A percentile compares a stretch with the other conserved stretches of the same genome.
Evolutionary conservation across 2,797 vertebrate species (phyloP).

Genomic region (Thaleichthys pacificus): DNA sequence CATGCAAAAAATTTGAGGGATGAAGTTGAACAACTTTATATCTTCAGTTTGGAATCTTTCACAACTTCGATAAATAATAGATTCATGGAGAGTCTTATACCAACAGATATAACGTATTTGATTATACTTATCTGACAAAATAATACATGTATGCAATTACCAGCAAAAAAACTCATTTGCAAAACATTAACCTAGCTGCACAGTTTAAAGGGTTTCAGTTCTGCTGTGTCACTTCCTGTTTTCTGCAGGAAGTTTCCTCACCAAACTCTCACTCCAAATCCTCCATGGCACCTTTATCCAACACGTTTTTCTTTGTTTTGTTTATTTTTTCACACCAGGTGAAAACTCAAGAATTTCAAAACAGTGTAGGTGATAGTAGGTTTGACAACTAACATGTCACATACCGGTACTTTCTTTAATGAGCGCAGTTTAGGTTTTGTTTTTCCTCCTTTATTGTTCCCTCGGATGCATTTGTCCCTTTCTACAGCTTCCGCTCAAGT

Average conservation of each 20-base stretch:
- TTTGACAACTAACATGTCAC: background rate
- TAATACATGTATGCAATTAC: no score
- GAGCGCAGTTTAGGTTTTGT: slow-evolving; percentile 10
- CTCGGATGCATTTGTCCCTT: slow-evolving; percentile 4
- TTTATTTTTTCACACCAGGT: background rate
- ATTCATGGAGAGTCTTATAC: no score
- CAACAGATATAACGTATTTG: no score
- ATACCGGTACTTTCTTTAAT: background rate
- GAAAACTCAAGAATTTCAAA: background rate
- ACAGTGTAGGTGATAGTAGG: background rate
- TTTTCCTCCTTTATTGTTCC: background rate
- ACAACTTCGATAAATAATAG: background rate
- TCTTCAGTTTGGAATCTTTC: background rate
- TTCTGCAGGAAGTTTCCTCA: background rate
- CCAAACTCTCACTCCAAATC: background rate
- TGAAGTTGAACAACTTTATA: background rate
- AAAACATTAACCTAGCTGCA: no score
- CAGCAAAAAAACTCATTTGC: no score
- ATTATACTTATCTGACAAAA: no score
- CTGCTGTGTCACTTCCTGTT: slow-evolving; percentile 14
- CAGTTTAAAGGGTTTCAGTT: background rate
- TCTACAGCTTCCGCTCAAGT: slow-evolving; percentile 20
- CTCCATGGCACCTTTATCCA: no score
- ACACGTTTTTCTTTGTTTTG: no score
- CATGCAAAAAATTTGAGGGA: background rate